Percentiles rank a stretch among this genome's conserved stretches.
phyloP scores from a whole-genome alignment of 2,888 invertebrate genomes.

The Conomelus anceps region DNA sequence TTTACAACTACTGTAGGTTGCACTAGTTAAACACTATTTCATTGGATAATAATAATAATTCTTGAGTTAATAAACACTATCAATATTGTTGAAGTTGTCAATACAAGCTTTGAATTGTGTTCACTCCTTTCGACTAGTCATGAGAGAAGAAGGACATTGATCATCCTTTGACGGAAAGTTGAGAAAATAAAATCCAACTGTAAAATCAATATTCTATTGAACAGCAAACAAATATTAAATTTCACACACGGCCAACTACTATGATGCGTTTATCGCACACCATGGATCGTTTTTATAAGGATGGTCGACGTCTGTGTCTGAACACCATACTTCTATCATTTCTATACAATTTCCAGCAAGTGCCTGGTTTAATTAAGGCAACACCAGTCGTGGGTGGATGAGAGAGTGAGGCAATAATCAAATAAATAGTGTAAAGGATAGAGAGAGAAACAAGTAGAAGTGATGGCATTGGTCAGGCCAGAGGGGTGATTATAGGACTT shows the following conservation, averaged over 20 bases:
- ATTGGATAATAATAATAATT: too few relatives aligned
- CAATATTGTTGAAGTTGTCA: too few relatives aligned
- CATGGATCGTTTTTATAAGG: background rate
- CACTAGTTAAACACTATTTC: too few relatives aligned
- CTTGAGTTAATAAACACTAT: too few relatives aligned
- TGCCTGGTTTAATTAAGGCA: background rate
- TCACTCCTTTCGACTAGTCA: too few relatives aligned
- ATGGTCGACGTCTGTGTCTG: background rate
- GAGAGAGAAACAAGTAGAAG: background rate
- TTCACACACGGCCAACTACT: background rate
- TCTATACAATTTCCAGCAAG: background rate
- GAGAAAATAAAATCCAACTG: background rate
- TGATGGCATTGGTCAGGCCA: background rate
- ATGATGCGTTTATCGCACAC: background rate
- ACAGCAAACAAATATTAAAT: background rate
- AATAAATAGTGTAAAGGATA: background rate
- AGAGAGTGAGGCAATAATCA: background rate
- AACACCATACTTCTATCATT: background rate
- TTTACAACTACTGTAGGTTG: too few relatives aligned
- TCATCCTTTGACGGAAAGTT: background rate
- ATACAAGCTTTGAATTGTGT: too few relatives aligned
- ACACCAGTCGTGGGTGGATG: background rate
- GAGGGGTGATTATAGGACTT: background rate
- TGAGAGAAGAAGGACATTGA: too few relatives aligned
- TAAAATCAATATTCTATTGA: background rate